Conservation (phyloP, 2,113 vertebrate species). For the Albula glossodonta region DNA sequence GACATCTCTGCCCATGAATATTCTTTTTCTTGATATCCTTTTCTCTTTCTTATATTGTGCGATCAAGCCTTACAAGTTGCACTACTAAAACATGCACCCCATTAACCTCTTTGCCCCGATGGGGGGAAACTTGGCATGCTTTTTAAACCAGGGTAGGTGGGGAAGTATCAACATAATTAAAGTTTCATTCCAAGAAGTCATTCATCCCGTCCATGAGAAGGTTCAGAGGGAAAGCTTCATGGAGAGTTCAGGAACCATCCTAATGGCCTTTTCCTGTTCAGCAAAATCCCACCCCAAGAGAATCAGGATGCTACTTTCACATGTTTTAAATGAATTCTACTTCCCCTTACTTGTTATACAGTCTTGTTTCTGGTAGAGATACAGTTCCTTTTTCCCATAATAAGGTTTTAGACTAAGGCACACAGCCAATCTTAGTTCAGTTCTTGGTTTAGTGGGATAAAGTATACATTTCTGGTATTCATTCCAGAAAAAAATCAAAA, state of each 20-base stretch:
- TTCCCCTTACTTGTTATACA: not conserved
- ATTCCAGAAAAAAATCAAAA: not conserved
- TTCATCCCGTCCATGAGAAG: conserved; percentile 45
- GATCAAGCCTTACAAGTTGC: conserved; percentile 35
- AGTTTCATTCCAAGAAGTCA: conserved; percentile 56
- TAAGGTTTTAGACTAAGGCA: too few species aligned
- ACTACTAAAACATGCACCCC: conserved; percentile 47
- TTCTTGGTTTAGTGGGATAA: too few species aligned
- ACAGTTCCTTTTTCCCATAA: not conserved
- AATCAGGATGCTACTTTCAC: not conserved
- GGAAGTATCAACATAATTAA: conserved; percentile 60
- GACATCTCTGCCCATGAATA: not conserved
- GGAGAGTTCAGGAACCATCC: conserved; percentile 31
- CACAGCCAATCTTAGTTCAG: too few species aligned
- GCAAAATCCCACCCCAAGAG: not conserved
- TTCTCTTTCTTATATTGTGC: conserved; percentile 21
- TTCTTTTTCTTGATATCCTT: conserved; percentile 14
- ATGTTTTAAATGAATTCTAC: not conserved
- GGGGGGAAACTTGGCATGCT: conserved; percentile 18
- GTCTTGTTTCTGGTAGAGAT: not conserved
- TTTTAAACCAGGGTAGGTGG: conserved; percentile 19
- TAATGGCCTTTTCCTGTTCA: conserved; percentile 52
- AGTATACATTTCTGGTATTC: too few species aligned
- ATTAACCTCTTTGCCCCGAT: conserved; percentile 51
- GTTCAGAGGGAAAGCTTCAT: conserved; percentile 40